Conservation (phyloP, 1,140 invertebrate genomes). For the Bombus pascuorum region DNA sequence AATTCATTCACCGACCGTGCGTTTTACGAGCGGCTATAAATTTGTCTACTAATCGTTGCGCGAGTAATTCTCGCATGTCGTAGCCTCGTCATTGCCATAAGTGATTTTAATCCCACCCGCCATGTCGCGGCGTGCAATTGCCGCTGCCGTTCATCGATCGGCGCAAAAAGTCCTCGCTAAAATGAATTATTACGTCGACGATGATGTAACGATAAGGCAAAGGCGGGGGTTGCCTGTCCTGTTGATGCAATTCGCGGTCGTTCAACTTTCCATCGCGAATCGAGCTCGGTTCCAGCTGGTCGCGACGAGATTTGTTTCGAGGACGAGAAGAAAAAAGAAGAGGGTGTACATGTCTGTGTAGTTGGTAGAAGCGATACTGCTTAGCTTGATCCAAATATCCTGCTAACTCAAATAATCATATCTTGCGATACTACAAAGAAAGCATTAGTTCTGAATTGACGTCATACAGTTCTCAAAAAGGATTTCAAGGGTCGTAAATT, state of each 20-base stretch:
- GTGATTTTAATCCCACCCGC: slow-evolving; percentile 40
- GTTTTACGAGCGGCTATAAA: slow-evolving; percentile 60
- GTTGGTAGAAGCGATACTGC: background rate
- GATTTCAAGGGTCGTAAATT: no score
- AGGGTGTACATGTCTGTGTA: background rate
- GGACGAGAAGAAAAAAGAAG: background rate
- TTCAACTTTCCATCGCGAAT: slow-evolving; percentile 39
- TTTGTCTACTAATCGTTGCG: slow-evolving; percentile 55
- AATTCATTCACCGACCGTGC: slow-evolving; percentile 52
- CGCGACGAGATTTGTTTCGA: background rate
- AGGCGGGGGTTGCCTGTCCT: background rate
- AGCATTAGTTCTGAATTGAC: no score
- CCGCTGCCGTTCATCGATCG: slow-evolving; percentile 10
- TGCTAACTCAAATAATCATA: no score
- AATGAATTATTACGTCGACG: slow-evolving; percentile 25
- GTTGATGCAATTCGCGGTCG: slow-evolving; percentile 39
- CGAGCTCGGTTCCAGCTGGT: slow-evolving; percentile 4
- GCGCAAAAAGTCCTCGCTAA: slow-evolving; percentile 12
- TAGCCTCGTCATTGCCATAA: slow-evolving; percentile 39
- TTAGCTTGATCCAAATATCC: no score
- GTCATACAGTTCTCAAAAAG: no score
- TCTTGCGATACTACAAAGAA: no score
- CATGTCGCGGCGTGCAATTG: background rate
- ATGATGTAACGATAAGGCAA: slow-evolving; percentile 51
- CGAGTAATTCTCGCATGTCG: slow-evolving; percentile 52